phyloP scores from a whole-genome alignment of 2,113 vertebrate species.

The Tupaia tana region DNA sequence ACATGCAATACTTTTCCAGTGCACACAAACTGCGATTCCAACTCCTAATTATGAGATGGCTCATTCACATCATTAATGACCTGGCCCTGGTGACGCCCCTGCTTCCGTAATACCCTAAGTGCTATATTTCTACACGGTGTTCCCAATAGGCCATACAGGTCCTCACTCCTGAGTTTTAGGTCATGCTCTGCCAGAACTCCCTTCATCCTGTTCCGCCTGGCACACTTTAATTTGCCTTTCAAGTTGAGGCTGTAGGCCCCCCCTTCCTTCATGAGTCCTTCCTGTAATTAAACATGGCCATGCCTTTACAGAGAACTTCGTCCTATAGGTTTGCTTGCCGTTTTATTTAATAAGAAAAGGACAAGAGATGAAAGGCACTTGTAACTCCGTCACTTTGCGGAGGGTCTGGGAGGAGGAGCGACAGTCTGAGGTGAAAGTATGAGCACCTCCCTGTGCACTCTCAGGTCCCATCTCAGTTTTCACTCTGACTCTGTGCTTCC shows the following conservation, averaged over 20 bases:
- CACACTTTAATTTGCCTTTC: not conserved
- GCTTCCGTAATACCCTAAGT: accelerated
- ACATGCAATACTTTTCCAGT: not conserved
- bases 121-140: accelerated
- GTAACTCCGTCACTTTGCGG: not conserved
- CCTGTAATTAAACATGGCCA: not conserved
- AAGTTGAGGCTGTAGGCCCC: not conserved
- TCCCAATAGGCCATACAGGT: accelerated
- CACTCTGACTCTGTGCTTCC: not conserved
- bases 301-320: not conserved
- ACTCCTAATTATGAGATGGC: not conserved
- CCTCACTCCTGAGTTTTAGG: not conserved
- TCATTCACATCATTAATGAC: not conserved
- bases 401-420: accelerated
- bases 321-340: not conserved
- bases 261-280: not conserved
- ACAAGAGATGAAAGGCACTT: not conserved
- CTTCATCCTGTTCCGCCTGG: not conserved
- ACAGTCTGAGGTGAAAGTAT: too few species aligned
- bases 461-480: not conserved
- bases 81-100: accelerated
- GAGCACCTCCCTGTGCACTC: not conserved
- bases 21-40: not conserved
- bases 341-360: not conserved
- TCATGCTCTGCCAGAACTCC: not conserved